These are phyloP conservation scores for Pomacea maculata DNA, from an alignment of 1,140 invertebrate genomes.

Conservation along the genomic window DNA sequence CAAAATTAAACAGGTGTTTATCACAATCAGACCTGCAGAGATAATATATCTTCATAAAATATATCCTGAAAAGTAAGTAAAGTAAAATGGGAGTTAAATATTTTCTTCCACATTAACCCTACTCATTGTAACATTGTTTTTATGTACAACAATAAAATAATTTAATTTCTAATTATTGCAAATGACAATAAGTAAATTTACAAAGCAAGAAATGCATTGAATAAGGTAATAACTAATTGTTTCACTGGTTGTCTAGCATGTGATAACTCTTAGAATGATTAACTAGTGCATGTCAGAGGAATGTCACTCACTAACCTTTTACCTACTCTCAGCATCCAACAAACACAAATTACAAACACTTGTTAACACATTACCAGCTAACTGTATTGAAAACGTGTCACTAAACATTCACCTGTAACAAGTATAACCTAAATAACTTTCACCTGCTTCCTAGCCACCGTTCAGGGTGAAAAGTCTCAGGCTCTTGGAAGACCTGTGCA, in stretches of 20 bases:
- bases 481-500: slow-evolving; percentile 40
- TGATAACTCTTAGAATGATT: too few species aligned
- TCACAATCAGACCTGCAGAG: slow-evolving; percentile 33
- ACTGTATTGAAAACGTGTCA: too few species aligned
- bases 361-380: too few species aligned
- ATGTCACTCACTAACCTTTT: too few species aligned
- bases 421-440: not conserved
- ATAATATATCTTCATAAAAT: slow-evolving; percentile 6
- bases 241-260: too few species aligned
- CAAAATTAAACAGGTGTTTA: slow-evolving; percentile 48
- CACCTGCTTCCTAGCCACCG: slow-evolving; percentile 41
- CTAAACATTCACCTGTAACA: not conserved
- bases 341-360: too few species aligned
- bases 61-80: not conserved
- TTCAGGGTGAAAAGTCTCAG: slow-evolving; percentile 41
- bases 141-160: not conserved
- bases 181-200: not conserved
- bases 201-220: not conserved
- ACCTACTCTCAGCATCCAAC: not conserved
- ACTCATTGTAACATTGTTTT: not conserved
- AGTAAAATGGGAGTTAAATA: not conserved
- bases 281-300: too few species aligned
- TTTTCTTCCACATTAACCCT: not conserved
- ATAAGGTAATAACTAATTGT: too few species aligned
- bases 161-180: not conserved